phyloP scores from a whole-genome alignment of 92 coral and sea anemone genomes.

The Desmophyllum pertusum region DNA sequence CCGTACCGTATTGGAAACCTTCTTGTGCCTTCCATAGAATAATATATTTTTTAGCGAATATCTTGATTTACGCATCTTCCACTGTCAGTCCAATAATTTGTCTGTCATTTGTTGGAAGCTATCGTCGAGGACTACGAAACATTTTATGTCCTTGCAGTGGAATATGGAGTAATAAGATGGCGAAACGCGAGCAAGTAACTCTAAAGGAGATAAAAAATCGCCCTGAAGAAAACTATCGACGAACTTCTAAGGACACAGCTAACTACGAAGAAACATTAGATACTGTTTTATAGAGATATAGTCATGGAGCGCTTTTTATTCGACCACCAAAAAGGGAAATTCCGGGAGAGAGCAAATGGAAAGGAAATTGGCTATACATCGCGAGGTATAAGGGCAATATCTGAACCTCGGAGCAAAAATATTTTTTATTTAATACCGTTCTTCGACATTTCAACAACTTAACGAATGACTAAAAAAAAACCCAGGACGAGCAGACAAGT shows the following conservation, averaged over 20 bases:
- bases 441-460: not conserved
- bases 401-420: too few relatives aligned
- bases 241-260: not conserved
- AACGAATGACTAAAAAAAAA: too few relatives aligned
- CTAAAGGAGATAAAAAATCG: not conserved
- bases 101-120: not conserved
- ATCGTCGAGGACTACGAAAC: slow-evolving; percentile 10
- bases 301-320: not conserved
- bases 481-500: not conserved
- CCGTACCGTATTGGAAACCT: not conserved
- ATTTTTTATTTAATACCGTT: too few relatives aligned
- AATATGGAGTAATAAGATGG: not conserved
- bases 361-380: too few relatives aligned
- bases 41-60: not conserved
- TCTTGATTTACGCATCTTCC: not conserved
- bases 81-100: slow-evolving; percentile 7
- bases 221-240: not conserved
- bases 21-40: not conserved
- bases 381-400: too few relatives aligned
- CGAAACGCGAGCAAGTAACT: not conserved
- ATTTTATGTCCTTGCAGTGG: not conserved
- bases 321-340: not conserved
- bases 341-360: not conserved
- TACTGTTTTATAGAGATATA: not conserved
- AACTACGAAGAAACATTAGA: not conserved